Conservation (phyloP, 2,113 vertebrate species). For the Mustela lutreola region DNA sequence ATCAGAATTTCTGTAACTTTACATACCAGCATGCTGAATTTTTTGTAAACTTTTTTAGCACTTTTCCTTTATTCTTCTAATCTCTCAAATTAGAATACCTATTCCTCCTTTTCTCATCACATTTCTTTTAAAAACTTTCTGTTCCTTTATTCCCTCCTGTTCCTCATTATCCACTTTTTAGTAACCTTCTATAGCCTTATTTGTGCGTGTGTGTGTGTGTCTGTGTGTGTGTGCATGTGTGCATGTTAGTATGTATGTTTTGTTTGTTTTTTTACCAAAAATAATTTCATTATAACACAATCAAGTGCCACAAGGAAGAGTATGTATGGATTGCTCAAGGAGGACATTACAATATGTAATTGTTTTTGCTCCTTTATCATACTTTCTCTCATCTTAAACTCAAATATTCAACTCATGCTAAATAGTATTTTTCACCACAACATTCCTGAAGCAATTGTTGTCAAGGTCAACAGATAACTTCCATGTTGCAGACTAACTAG, state of each 20-base stretch:
- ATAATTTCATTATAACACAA: neutral
- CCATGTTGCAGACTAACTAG: neutral
- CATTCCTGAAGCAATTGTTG: neutral
- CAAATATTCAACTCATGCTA: neutral
- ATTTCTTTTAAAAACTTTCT: neutral
- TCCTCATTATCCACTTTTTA: neutral
- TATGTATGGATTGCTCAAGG: neutral
- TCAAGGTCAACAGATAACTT: neutral
- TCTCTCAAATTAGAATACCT: neutral
- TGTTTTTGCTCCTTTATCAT: neutral
- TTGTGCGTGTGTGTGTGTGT: neutral
- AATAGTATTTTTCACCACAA: neutral
- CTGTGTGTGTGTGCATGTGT: neutral
- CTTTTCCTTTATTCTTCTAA: neutral
- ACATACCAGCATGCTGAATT: neutral
- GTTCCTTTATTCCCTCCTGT: neutral
- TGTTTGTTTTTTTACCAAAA: neutral
- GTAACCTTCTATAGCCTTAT: neutral
- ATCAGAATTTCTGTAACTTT: no score
- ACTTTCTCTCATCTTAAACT: neutral
- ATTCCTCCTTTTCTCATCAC: neutral
- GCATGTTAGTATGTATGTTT: neutral
- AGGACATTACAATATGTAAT: neutral
- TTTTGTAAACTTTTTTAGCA: neutral
- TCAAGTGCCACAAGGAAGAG: neutral